Percentiles rank a stretch among this genome's conserved stretches.
Evolutionary conservation across 2,797 vertebrate genomes (phyloP).

Genomic region (Gymnothorax reevesii): DNA sequence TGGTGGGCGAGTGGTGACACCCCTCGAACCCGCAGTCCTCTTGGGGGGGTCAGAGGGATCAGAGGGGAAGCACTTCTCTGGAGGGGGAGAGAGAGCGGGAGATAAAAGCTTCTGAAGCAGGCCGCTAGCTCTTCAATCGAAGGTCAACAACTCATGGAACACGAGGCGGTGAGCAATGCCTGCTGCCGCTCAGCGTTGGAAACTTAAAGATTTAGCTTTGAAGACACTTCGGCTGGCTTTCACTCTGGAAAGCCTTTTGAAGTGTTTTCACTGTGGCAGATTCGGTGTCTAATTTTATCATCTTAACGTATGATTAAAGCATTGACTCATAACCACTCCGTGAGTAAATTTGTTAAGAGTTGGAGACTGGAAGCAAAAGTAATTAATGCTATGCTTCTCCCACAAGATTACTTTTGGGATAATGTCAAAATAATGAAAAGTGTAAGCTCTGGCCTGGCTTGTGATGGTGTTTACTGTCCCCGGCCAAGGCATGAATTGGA

Average conservation of each 20-base stretch:
- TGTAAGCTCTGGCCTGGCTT: neutral
- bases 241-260: neutral
- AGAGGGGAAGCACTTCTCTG: constrained; percentile 62
- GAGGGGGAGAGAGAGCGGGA: constrained; percentile 64
- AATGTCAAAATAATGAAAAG: neutral
- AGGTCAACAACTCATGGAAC: constrained; percentile 48
- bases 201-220: neutral
- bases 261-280: neutral
- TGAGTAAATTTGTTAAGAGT: neutral
- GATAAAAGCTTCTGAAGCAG: constrained; percentile 69
- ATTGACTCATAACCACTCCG: constrained; percentile 6
- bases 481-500: no score
- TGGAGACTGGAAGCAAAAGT: constrained; percentile 16
- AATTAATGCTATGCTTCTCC: constrained; percentile 9
- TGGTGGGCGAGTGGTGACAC: constrained; percentile 77
- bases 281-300: neutral
- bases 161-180: neutral
- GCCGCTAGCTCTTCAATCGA: constrained; percentile 57
- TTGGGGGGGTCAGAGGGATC: constrained; percentile 62
- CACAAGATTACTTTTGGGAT: constrained; percentile 10
- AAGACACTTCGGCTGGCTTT: neutral
- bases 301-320: neutral
- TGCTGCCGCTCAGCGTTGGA: neutral
- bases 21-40: constrained; percentile 55
- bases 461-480: constrained; percentile 14